These are phyloP conservation scores for Molorchus minor DNA, from an alignment of 2,888 invertebrate genomes.

Conservation along the genomic window DNA sequence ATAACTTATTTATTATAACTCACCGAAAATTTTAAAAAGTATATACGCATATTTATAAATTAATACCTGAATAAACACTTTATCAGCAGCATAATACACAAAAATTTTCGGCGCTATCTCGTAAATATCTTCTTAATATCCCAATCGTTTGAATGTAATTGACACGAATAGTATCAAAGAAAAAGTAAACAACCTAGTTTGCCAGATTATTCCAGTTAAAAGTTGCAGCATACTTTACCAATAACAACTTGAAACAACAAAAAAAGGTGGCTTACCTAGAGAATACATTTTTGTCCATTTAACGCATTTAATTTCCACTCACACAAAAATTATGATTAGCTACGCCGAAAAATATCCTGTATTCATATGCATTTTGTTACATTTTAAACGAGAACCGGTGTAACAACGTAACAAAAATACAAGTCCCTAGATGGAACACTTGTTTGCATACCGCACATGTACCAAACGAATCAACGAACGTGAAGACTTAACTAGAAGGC, in stretches of 20 bases:
- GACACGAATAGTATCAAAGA: conserved; percentile 17
- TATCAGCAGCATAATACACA: conserved; percentile 6
- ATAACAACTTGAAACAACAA: not conserved
- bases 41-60: no score
- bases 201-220: not conserved
- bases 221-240: not conserved
- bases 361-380: conserved; percentile 17
- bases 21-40: not conserved
- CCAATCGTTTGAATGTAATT: conserved; percentile 5
- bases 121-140: conserved; percentile 15
- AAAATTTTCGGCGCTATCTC: conserved; percentile 9
- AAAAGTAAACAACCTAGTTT: conserved; percentile 8
- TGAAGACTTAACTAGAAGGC: conserved; percentile 34
- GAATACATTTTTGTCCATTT: conserved; percentile 60
- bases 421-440: conserved; percentile 24
- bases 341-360: conserved; percentile 24
- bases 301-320: conserved; percentile 15
- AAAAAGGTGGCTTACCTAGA: conserved; percentile 55
- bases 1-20: conserved; percentile 15
- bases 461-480: conserved; percentile 21
- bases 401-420: conserved; percentile 22
- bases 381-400: conserved; percentile 16
- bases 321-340: conserved; percentile 17
- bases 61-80: conserved; percentile 8
- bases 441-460: conserved; percentile 23